Evolutionary conservation across 1,140 invertebrate species (phyloP), one percentile per base, ranked within the genome.

Genomic region (Saccostrea glomerata): DNA sequence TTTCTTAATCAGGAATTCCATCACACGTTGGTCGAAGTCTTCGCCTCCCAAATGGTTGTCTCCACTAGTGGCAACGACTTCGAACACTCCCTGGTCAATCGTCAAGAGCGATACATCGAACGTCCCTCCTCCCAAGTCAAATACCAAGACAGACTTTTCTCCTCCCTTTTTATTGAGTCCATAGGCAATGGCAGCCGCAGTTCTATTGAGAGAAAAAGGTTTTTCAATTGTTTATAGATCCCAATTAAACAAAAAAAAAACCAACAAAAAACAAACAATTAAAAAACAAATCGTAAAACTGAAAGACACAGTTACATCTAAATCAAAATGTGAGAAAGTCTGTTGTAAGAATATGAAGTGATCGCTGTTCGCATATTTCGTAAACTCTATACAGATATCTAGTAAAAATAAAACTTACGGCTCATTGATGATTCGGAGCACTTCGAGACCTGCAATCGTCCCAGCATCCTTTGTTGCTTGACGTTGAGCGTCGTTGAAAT

Each of bases 381-480:
- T 7, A 47, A 47, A 47, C 47, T 47, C 9, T 36, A 36, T 2
- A 36, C 30, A 36, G 0, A 2, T 36, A 2, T 36, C 30, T 47
- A 47, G 2, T 47, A 7, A 47, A 47, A 47, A 47, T 47, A 47
- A 2, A 58, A 94, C 94, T 94, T 93, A 95, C 94, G 99, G 99
- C 95, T 99, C 99, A 94, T 99, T 99, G 93, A 99, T 99, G 92
- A 99, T 99, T 95, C 99, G 97, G 97, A 99, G 98, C 1, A 99
- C 98, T 90, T 97, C 97, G 63, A 99, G 96, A 88, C 99, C 99
- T 90, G 99, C 97, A 92, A 97, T 97, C 13, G 93, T 94, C 70
- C 96, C 96, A 82, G 96, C 96, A 94, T 97, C 96, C 91, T 99
- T 99, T 30, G 98, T 99, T 1, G 98, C 98, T 95, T 99, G 98